Base-by-base conservation (phyloP, 2,888 invertebrate species). In the Abrostola triplasia region DNA sequence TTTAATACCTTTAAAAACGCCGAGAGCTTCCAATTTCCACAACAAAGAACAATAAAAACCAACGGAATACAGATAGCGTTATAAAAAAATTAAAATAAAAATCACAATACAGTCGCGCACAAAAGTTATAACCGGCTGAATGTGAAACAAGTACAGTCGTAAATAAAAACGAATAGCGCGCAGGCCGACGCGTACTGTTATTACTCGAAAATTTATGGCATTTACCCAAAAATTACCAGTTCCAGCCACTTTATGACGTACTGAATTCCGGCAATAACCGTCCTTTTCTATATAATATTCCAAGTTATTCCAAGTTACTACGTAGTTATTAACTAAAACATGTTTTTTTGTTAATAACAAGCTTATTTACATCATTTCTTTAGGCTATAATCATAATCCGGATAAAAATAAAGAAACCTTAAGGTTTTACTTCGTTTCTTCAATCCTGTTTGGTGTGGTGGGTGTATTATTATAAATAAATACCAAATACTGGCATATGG, bases 111-210 rank as follows among this genome's bases (percentile, higher is more conserved):
- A 90, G 88, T 88, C 91, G 88, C 83, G 86, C 86, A 88, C 89
- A 90, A 90, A 92, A 92, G 88, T 92, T 91, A 90, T 89, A 89
- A 88, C 88, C 84, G 81, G 82, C 91, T 90, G 92, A 88, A 90
- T 90, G 89, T 92, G 92, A 92, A 91, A 91, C 92, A 90, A 93
- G 93, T 93, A 90, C 88, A 89, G 90, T 91, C 92, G 89, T 94
- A 93, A 93, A 94, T 92, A 93, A 92, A 92, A 91, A 84, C 83
- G 90, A 92, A 92, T 91, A 92, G 92, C 92, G 87, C 90, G 86
- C 87, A 83, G 85, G 84, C 88, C 89, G 89, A 91, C 89, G 88
- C 88, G 83, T 86, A 89, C 89, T 89, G 90, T 90, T 91, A 90
- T 91, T 92, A 88, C 86, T 86, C 84, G 82, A 82, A 85, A 90